Evolutionary conservation across 1,140 invertebrate species (phyloP), one percentile per base, ranked within the genome.

Genomic region (Zelostemma sp.): DNA sequence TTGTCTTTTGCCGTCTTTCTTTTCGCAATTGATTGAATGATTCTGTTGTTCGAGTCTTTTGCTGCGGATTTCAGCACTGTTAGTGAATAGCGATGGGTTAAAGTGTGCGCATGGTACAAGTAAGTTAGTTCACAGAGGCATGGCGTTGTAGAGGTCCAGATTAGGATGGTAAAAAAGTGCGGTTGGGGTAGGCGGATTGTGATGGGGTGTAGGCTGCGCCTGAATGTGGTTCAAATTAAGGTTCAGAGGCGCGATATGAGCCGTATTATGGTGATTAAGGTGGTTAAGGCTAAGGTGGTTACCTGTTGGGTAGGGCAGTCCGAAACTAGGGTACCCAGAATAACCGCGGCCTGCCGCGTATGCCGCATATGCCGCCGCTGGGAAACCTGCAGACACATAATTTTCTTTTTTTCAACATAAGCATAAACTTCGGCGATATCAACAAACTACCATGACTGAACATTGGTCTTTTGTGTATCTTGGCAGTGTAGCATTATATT

Each of bases 251-350:
- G 80, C 79, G 72, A 84, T 81, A 74, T 84, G 82, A 75, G 79
- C 76, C 75, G 80, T 79, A 80, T 85, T 84, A 80, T 85, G 82
- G 73, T 85, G 83, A 76, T 86, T 86, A 81, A 87, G 81, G 73
- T 87, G 86, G 80, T 88, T 88, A 82, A 87, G 83, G 82, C 83
- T 87, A 85, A 86, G 83, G 86, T 90, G 89, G 91, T 95, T 95
- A 96, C 95, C 95, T 96, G 94, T 93, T 84, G 95, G 94, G 88
- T 96, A 96, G 84, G 94, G 94, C 87, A 96, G 94, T 90, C 94
- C 94, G 89, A 96, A 96, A 91, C 94, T 95, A 89, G 95, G 94
- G 90, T 96, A 96, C 88, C 95, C 94, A 86, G 94, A 95, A 89
- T 96, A 97, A 80, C 94, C 93, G 87, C 95, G 92, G 85, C 94